Base-by-base conservation (phyloP, 2,113 vertebrate genomes). In the Ursus arctos region DNA sequence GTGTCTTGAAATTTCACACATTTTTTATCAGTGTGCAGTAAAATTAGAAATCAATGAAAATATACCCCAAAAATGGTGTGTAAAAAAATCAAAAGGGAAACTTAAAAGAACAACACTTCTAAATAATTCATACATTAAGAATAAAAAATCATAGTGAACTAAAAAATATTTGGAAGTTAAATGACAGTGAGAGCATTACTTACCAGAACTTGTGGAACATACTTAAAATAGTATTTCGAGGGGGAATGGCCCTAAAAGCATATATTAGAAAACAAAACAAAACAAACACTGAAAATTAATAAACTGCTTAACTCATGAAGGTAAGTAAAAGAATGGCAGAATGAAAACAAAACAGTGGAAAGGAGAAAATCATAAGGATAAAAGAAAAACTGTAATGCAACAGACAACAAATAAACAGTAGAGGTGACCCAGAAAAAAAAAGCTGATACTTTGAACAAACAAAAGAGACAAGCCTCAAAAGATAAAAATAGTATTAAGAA, bases 141-240 rank as follows among this genome's bases (percentile, higher is more conserved):
- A 59, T 33, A 71, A 63, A 26, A 85, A 71, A 71, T 61, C 71
- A 53, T 10, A 63, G 43, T 65, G 81, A 85, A 76, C 33, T 84
- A 57, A 84, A 93, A 82, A 93, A 74, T 43, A 83, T 55, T 82
- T 74, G 21, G 86, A 90, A 65, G 21, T 21, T 90, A 76, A 95
- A 74, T 90, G 67, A n/a, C n/a, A 80, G 65, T 31, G 69, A 95
- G 18, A 71, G 57, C 53, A 53, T 80, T 86, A 80, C 82, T 53
- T 51, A 59, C 4, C 10, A 43, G 28, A 92, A 72, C 26, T 87
- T n/a, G 43, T n/a, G 14, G 31, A 14, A 71, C 61, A n/a, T 11
- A 53, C 55, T 92, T 92, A 53, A 95, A 63, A 53, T 28, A 43
- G 53, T 28, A 40, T 49, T 72, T 77, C 69, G 47, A 67, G n/a